phyloP scores from a whole-genome alignment of 1,140 invertebrate genomes.

The Melanaphis sacchari region DNA sequence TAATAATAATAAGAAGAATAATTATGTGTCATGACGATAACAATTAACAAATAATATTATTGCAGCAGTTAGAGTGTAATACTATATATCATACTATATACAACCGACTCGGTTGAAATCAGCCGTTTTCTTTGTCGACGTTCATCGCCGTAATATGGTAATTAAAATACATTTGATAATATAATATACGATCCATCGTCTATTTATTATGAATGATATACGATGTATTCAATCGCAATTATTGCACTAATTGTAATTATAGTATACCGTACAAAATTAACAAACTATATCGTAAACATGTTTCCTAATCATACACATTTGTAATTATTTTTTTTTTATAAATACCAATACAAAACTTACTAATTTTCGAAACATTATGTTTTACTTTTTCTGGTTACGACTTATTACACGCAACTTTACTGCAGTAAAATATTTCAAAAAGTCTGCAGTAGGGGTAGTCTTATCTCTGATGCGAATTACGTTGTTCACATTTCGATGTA shows the following conservation, averaged over 20 bases:
- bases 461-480: not conserved
- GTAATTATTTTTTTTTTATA: not conserved
- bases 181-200: not conserved
- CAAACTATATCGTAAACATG: not conserved
- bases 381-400: not conserved
- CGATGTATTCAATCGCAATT: not conserved
- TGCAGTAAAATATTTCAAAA: not conserved
- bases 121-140: slow-evolving; percentile 11
- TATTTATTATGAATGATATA: not conserved
- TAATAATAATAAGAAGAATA: no score
- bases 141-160: not conserved
- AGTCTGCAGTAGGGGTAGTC: not conserved
- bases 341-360: not conserved
- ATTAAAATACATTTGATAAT: not conserved
- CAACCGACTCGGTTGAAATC: not conserved
- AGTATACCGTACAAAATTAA: not conserved
- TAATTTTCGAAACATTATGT: not conserved
- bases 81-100: not conserved
- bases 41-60: not conserved
- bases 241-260: not conserved
- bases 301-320: not conserved
- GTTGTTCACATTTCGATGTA: not conserved
- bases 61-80: not conserved
- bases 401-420: not conserved
- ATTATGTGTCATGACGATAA: not conserved